Conservation (phyloP, 1,140 invertebrate genomes). For the Bradynema listronoti region DNA sequence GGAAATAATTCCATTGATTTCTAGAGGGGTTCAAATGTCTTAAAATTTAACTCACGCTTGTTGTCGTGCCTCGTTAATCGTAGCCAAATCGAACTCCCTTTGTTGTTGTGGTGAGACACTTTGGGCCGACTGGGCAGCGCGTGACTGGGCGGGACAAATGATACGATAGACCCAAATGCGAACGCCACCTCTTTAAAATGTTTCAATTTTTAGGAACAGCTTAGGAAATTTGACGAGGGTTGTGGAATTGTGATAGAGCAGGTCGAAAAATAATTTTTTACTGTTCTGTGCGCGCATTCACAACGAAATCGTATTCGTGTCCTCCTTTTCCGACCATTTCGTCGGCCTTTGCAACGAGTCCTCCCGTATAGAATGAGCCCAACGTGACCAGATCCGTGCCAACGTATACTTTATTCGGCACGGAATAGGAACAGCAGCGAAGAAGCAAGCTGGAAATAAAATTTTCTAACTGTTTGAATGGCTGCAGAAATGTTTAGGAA, state of each 20-base stretch:
- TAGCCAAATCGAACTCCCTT: too few species aligned
- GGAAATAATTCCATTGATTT: too few species aligned
- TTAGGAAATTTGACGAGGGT: neutral
- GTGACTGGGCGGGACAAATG: slow-evolving; percentile 38
- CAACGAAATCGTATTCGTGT: slow-evolving; percentile 53
- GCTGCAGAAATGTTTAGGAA: neutral
- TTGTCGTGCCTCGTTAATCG: slow-evolving; percentile 15
- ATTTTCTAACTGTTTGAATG: slow-evolving; percentile 20
- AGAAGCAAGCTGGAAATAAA: slow-evolving; percentile 46
- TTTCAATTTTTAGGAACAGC: neutral
- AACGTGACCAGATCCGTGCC: slow-evolving; percentile 53
- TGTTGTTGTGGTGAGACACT: slow-evolving; percentile 2
- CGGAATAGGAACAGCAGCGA: slow-evolving; percentile 46
- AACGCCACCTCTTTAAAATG: slow-evolving; percentile 49
- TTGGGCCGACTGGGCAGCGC: slow-evolving; percentile 1
- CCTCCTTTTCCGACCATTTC: slow-evolving; percentile 47
- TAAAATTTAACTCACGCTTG: slow-evolving; percentile 15
- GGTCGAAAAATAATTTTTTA: slow-evolving; percentile 10
- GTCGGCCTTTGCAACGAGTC: slow-evolving; percentile 32
- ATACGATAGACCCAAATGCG: slow-evolving; percentile 56
- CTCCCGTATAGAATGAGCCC: slow-evolving; percentile 43
- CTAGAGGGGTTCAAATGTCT: slow-evolving; percentile 10
- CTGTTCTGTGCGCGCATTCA: slow-evolving; percentile 55
- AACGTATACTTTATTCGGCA: slow-evolving; percentile 49
- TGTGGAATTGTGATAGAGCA: neutral